Conservation (phyloP, 2,797 vertebrate species). For the Malurus splendens region DNA sequence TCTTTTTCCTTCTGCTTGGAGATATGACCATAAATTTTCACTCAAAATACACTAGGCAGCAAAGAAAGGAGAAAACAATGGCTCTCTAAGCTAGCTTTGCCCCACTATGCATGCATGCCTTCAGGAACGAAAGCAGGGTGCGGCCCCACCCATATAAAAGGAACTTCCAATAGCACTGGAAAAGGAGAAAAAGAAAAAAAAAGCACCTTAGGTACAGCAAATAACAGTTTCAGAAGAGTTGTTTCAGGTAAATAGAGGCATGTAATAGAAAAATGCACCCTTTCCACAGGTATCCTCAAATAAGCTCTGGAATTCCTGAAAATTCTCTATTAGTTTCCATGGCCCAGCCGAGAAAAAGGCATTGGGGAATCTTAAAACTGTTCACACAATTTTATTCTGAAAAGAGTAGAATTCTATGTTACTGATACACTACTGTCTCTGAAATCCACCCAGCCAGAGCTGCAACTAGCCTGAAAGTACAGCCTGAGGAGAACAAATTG, state of each 20-base stretch:
- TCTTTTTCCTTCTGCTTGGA: not conserved
- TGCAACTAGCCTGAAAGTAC: conserved; percentile 17
- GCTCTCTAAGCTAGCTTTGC: not conserved
- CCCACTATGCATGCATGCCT: not conserved
- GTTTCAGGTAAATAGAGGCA: not conserved
- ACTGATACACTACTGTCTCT: not conserved
- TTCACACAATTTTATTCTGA: not conserved
- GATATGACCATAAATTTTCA: not conserved
- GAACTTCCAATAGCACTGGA: not conserved
- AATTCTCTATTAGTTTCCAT: not conserved
- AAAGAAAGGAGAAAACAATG: conserved; percentile 1
- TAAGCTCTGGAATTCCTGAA: not conserved
- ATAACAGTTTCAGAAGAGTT: not conserved
- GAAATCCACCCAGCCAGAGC: conserved; percentile 61
- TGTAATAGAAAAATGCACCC: not conserved
- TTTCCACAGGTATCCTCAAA: not conserved
- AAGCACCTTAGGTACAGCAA: not conserved
- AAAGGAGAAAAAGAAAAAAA: not conserved
- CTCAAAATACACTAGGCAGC: not conserved
- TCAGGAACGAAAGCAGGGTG: not conserved
- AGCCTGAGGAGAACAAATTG: conserved; percentile 44
- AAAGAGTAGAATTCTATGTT: not conserved
- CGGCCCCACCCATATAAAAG: conserved; percentile 43
- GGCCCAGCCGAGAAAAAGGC: not conserved
- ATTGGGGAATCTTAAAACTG: not conserved